phyloP scores from a whole-genome alignment of 2,113 vertebrate genomes.

The Nesogale talazaci region DNA sequence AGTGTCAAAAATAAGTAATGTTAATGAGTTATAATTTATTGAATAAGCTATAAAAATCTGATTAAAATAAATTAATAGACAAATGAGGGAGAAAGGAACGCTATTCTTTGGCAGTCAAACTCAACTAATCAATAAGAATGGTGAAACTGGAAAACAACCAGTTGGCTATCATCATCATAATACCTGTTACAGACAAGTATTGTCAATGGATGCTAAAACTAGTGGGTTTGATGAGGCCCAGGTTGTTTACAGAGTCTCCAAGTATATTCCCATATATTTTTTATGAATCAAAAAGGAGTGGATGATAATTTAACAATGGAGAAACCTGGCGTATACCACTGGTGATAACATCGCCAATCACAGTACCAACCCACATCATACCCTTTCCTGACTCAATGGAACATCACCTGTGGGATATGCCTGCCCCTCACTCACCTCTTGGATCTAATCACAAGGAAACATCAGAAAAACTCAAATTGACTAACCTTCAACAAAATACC shows the following conservation, averaged over 20 bases:
- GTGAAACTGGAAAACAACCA: background rate
- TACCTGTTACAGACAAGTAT: background rate
- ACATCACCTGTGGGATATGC: conserved; percentile 45
- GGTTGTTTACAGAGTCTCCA: background rate
- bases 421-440: conserved; percentile 58
- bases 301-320: background rate
- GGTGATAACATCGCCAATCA: conserved; percentile 36
- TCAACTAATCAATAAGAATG: background rate
- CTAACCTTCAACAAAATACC: conserved; percentile 73
- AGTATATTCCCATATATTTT: background rate
- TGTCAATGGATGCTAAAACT: background rate
- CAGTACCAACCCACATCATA: background rate
- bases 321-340: background rate
- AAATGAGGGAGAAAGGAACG: background rate
- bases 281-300: conserved; percentile 20
- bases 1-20: conserved; percentile 37
- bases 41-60: background rate
- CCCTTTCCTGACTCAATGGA: background rate
- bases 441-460: conserved; percentile 71
- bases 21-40: conserved; percentile 10
- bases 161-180: background rate
- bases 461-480: conserved; percentile 73
- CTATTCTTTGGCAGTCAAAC: background rate
- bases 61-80: background rate
- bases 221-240: background rate